Conservation (phyloP, 2,888 invertebrate species). For the Cantharis nigra region DNA sequence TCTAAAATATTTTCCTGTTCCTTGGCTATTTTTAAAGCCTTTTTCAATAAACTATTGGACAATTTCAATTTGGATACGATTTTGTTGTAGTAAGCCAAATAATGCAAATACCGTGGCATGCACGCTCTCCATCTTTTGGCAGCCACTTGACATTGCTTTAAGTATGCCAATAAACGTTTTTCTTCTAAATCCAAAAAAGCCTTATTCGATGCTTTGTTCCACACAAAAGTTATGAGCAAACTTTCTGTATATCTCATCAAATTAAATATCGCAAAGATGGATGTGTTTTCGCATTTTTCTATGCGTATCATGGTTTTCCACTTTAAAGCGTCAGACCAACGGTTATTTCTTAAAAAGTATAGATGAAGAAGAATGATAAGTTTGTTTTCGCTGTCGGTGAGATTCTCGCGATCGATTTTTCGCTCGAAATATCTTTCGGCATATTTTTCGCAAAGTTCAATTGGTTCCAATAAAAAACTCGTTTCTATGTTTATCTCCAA, state of each 20-base stretch:
- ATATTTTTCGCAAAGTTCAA: constrained; percentile 55
- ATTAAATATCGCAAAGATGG: constrained; percentile 29
- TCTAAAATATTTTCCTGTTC: constrained; percentile 38
- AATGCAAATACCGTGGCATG: constrained; percentile 36
- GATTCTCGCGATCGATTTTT: background rate
- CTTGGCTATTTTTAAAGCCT: constrained; percentile 27
- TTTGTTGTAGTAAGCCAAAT: constrained; percentile 36
- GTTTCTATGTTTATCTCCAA: constrained; percentile 64
- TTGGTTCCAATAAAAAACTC: constrained; percentile 60
- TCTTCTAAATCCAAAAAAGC: constrained; percentile 19
- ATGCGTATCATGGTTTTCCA: constrained; percentile 34
- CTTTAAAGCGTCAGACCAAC: constrained; percentile 22
- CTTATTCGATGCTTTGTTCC: constrained; percentile 25
- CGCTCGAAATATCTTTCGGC: constrained; percentile 47
- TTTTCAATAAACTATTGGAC: constrained; percentile 28
- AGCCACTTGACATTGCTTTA: constrained; percentile 27
- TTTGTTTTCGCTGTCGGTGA: constrained; percentile 30
- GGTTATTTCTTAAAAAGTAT: constrained; percentile 31
- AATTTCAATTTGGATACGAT: constrained; percentile 20
- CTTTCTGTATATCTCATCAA: constrained; percentile 36
- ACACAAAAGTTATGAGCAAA: constrained; percentile 31
- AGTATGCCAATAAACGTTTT: constrained; percentile 16
- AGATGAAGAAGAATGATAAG: constrained; percentile 33
- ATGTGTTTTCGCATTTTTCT: constrained; percentile 7
- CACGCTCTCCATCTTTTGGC: constrained; percentile 37